These are phyloP conservation scores for Drosophila mulleri DNA, from an alignment of 2,888 invertebrate species.

Conservation along the genomic window DNA sequence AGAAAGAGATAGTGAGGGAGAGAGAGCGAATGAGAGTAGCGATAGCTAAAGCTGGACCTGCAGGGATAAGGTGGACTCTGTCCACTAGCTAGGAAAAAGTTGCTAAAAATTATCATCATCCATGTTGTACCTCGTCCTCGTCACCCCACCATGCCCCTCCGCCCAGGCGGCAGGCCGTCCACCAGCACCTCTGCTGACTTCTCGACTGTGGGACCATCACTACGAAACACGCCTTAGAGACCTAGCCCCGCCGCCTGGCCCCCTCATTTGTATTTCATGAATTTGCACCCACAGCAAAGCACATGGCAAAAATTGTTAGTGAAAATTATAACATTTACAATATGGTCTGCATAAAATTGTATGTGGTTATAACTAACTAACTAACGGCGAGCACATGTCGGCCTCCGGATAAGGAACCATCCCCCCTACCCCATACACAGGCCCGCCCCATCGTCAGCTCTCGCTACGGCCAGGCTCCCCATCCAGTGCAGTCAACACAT, in stretches of 20 bases:
- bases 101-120: slow-evolving; percentile 73
- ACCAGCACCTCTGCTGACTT: neutral
- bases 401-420: slow-evolving; percentile 18
- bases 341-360: slow-evolving; percentile 75
- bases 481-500: neutral
- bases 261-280: slow-evolving; percentile 21
- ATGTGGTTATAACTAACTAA: slow-evolving; percentile 78
- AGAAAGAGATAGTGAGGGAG: neutral
- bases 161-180: neutral
- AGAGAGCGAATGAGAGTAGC: neutral
- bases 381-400: slow-evolving; percentile 72
- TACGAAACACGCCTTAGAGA: slow-evolving; percentile 12
- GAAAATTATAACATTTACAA: slow-evolving; percentile 79
- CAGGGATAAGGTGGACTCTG: slow-evolving; percentile 14
- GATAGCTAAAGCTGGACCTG: neutral
- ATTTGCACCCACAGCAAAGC: slow-evolving; percentile 35
- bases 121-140: slow-evolving; percentile 14
- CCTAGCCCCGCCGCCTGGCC: neutral
- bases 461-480: neutral
- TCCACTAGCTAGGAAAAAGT: slow-evolving; percentile 56
- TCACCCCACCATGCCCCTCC: neutral
- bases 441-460: too few relatives aligned
- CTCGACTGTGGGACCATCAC: slow-evolving; percentile 6
- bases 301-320: slow-evolving; percentile 67
- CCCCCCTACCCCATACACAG: too few relatives aligned